Evolutionary conservation across 2,888 invertebrate genomes (phyloP).

Genomic region (Diogma glabrata): DNA sequence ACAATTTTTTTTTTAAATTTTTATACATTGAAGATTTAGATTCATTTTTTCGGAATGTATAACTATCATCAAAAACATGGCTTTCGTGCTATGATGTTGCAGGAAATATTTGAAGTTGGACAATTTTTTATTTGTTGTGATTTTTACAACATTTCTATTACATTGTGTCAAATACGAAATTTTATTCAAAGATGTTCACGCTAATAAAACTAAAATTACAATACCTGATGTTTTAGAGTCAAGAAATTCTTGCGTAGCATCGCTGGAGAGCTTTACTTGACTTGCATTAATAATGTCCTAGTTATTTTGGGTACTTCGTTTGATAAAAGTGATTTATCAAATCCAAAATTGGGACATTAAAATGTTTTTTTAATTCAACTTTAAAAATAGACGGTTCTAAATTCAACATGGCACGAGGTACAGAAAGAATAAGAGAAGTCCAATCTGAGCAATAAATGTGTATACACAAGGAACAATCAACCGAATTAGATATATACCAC

Average conservation of each 20-base stretch:
- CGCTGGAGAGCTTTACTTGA: constrained; percentile 51
- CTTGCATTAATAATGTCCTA: constrained; percentile 58
- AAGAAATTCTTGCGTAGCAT: constrained; percentile 40
- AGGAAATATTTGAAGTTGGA: constrained; percentile 64
- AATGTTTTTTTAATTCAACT: constrained; percentile 77
- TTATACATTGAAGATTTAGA: constrained; percentile 95
- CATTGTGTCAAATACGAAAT: constrained; percentile 80
- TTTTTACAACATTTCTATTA: constrained; percentile 71
- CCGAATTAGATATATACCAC: constrained; percentile 94
- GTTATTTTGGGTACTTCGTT: constrained; percentile 64
- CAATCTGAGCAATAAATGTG: constrained; percentile 95
- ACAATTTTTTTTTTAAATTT: too few relatives aligned
- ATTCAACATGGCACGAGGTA: constrained; percentile 91
- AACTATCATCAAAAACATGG: constrained; percentile 94
- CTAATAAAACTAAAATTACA: constrained; percentile 34
- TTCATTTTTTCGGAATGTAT: constrained; percentile 90
- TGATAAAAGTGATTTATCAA: constrained; percentile 69
- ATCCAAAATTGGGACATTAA: constrained; percentile 85
- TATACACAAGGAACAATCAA: constrained; percentile 89
- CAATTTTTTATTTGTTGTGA: constrained; percentile 84
- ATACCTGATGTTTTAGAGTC: constrained; percentile 53
- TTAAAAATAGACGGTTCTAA: constrained; percentile 74
- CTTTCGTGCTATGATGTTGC: constrained; percentile 78
- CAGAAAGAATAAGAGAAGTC: constrained; percentile 73
- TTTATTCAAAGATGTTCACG: constrained; percentile 49